Conservation (phyloP, 2,113 vertebrate species). For the Hippocampus barbouri region DNA sequence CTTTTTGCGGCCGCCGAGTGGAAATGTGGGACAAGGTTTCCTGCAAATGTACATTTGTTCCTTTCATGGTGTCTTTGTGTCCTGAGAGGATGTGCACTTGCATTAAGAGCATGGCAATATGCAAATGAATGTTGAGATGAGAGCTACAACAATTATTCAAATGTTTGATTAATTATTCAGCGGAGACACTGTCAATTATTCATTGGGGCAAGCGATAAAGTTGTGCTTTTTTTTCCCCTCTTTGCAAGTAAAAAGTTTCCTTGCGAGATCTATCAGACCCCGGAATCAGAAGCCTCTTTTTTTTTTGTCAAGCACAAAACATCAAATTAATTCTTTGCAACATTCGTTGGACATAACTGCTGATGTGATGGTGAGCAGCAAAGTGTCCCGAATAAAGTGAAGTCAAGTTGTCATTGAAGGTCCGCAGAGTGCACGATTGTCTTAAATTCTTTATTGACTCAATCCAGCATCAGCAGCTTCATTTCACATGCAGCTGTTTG, state of each 20-base stretch:
- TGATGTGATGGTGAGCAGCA: not conserved
- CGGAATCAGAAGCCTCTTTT: conserved; percentile 56
- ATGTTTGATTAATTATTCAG: conserved; percentile 97
- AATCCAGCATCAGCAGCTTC: not conserved
- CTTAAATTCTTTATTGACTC: not conserved
- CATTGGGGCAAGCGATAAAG: conserved; percentile 86
- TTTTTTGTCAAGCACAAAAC: conserved; percentile 48
- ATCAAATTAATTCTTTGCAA: conserved; percentile 25
- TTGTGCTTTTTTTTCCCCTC: conserved; percentile 61
- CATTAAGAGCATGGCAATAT: conserved; percentile 83
- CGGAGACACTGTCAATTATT: conserved; percentile 93
- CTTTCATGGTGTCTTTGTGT: conserved; percentile 70
- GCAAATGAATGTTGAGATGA: conserved; percentile 96
- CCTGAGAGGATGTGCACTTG: conserved; percentile 81
- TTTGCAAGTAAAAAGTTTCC: conserved; percentile 50
- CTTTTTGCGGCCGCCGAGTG: conserved; percentile 6
- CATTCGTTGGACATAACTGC: not conserved
- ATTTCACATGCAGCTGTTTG: conserved; percentile 9
- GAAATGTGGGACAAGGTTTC: conserved; percentile 23
- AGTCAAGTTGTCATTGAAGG: not conserved
- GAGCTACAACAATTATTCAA: conserved; percentile 96
- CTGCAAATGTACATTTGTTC: conserved; percentile 45
- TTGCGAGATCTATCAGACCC: conserved; percentile 62
- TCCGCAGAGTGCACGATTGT: not conserved
- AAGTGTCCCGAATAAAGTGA: not conserved